Conservation (phyloP, 2,113 vertebrate species). For the Aegotheles bennettii region DNA sequence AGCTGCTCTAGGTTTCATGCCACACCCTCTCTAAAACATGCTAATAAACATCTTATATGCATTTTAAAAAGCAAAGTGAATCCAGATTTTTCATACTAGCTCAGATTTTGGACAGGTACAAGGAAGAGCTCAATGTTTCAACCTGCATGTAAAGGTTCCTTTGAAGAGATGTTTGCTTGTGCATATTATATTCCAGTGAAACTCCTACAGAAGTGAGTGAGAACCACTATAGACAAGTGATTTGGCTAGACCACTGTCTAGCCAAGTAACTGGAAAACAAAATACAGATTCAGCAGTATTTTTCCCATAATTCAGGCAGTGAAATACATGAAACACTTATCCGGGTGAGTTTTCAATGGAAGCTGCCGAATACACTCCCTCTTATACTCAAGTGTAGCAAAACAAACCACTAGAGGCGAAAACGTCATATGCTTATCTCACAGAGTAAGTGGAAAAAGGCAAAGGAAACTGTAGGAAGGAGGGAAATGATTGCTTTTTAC, state of each 20-base stretch:
- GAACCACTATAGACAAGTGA: not conserved
- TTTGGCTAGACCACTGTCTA: not conserved
- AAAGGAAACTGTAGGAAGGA: not conserved
- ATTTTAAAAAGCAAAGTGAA: not conserved
- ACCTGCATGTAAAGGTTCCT: not conserved
- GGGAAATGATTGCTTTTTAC: not conserved
- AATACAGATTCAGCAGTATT: not conserved
- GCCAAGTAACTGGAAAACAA: not conserved
- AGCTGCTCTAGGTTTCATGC: not conserved
- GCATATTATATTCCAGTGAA: not conserved
- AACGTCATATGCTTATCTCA: not conserved
- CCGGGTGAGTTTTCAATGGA: rapidly evolving
- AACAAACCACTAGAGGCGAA: not conserved
- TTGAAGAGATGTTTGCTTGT: not conserved
- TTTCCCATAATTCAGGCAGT: not conserved
- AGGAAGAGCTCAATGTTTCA: not conserved
- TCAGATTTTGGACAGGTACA: not conserved
- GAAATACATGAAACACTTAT: not conserved
- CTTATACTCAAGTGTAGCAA: not conserved
- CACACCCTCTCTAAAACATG: not conserved
- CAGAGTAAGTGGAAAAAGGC: not conserved
- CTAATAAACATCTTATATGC: not conserved
- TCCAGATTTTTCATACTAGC: not conserved
- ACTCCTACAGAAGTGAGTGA: not conserved
- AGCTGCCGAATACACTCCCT: not conserved